A percentile compares a stretch with the other conserved stretches of the same genome.
Evolutionary conservation across 2,888 invertebrate species (phyloP).

Genomic region (Caenorhabditis japonica): DNA sequence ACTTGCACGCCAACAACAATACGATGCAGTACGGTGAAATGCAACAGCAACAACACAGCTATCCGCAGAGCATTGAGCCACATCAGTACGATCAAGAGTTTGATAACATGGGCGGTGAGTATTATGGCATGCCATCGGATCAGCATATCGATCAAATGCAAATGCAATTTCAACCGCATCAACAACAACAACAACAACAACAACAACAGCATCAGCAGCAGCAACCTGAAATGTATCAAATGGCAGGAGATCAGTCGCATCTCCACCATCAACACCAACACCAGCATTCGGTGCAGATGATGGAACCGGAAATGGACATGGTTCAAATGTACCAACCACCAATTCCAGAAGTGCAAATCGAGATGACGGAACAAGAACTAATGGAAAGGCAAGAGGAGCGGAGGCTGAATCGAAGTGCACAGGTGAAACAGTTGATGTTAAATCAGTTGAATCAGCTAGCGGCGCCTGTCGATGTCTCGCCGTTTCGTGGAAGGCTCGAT

Average conservation of each 20-base stretch:
- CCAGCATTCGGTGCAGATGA: background rate
- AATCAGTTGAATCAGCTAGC: conserved; percentile 18
- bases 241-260: too few relatives aligned
- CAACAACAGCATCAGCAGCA: too few relatives aligned
- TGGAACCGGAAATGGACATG: conserved; percentile 6
- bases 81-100: conserved; percentile 17
- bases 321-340: background rate
- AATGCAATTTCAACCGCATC: background rate
- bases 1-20: conserved; percentile 13
- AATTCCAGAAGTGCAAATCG: background rate
- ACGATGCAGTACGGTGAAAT: conserved; percentile 18
- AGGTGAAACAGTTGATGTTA: conserved; percentile 19
- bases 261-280: too few relatives aligned
- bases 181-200: too few relatives aligned
- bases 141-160: conserved; percentile 3
- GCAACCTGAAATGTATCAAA: too few relatives aligned
- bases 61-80: conserved; percentile 15
- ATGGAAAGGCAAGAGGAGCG: conserved; percentile 3
- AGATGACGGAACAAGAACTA: conserved; percentile 12
- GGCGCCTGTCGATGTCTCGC: conserved; percentile 35
- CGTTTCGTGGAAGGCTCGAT: conserved; percentile 45
- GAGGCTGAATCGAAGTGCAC: background rate
- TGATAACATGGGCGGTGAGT: background rate
- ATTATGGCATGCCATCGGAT: background rate
- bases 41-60: conserved; percentile 11